Evolutionary conservation across 2,113 vertebrate species (phyloP).

Genomic region (Brienomyrus brachyistius): DNA sequence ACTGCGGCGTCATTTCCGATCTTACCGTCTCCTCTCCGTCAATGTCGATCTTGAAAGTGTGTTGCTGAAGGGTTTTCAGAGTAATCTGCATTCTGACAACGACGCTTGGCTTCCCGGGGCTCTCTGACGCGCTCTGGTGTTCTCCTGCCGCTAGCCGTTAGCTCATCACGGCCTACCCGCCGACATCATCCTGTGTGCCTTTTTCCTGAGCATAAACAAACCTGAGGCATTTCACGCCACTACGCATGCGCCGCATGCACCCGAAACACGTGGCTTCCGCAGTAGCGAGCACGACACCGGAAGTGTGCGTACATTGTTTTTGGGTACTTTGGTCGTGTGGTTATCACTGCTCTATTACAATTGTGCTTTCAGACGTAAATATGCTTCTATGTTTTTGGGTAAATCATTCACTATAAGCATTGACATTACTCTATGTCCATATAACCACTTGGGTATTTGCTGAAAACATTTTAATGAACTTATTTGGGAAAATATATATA

Average conservation of each 20-base stretch:
- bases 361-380: not conserved
- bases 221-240: not conserved
- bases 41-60: constrained; percentile 86
- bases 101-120: not conserved
- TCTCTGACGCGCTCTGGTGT: not conserved
- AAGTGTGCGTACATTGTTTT: not conserved
- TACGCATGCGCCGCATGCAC: constrained; percentile 29
- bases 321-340: not conserved
- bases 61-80: constrained; percentile 87
- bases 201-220: constrained; percentile 41
- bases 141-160: constrained; percentile 47
- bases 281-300: not conserved
- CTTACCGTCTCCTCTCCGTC: constrained; percentile 77
- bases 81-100: constrained; percentile 78
- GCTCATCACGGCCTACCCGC: constrained; percentile 62
- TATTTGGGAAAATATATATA: not conserved
- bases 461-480: not conserved
- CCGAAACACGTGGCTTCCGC: not conserved
- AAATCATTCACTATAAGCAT: not conserved
- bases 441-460: not conserved
- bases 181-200: constrained; percentile 56
- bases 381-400: not conserved
- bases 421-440: not conserved
- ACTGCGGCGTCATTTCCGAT: constrained; percentile 16
- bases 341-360: not conserved